Conservation (phyloP, 2,797 vertebrate species). For the Microctenopoma stevenorrisi region DNA sequence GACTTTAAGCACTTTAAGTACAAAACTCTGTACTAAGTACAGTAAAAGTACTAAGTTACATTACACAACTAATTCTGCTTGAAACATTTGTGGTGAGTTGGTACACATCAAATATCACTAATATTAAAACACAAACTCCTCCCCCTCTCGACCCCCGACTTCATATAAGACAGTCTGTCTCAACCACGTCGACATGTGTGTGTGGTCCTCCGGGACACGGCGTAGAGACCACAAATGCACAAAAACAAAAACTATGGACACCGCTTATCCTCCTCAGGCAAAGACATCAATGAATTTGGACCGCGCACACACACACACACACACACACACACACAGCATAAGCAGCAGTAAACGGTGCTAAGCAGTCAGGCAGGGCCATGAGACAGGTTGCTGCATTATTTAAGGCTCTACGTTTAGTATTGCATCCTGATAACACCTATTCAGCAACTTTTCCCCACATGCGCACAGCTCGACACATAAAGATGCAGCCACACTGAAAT, state of each 20-base stretch:
- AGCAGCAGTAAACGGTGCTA: constrained; percentile 82
- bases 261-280: constrained; percentile 30
- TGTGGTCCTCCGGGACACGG: constrained; percentile 35
- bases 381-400: constrained; percentile 85
- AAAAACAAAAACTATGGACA: constrained; percentile 54
- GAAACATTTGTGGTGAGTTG: background rate
- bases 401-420: constrained; percentile 80
- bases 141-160: constrained; percentile 39
- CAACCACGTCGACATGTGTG: constrained; percentile 34
- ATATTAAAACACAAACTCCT: constrained; percentile 11
- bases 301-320: constrained; percentile 17
- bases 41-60: background rate
- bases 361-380: constrained; percentile 77
- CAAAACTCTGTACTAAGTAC: background rate
- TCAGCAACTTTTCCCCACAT: constrained; percentile 77
- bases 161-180: constrained; percentile 21
- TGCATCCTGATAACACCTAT: constrained; percentile 81
- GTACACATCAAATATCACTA: background rate
- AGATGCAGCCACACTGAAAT: constrained; percentile 17
- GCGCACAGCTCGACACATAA: constrained; percentile 31
- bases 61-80: background rate
- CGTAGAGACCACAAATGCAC: constrained; percentile 50
- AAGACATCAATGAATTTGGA: constrained; percentile 35
- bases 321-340: constrained; percentile 48
- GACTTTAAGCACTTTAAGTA: no score